Evolutionary conservation across 1,140 invertebrate genomes (phyloP), one percentile per base, ranked within the genome.

Genomic region (Calosoma granatense): DNA sequence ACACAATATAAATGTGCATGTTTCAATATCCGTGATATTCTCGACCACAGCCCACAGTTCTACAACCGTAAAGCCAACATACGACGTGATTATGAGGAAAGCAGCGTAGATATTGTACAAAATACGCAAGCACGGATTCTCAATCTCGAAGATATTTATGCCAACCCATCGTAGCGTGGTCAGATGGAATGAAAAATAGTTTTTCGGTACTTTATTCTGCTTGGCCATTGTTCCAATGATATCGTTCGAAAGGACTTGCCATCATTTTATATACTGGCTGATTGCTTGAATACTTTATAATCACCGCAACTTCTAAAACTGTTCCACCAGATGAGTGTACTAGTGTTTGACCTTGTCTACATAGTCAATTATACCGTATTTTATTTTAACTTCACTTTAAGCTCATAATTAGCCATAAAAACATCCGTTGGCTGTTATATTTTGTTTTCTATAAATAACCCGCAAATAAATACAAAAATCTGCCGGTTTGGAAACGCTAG

Each of bases 151-250:
- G 4, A 47, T 47, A 17, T 47, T 47, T 11, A 47, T 47, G 17
- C 41, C 41, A 47, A 47, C 15, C 17, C 9, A 12, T 11, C 41
- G 41, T 17, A 47, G 17, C 3, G 41, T 17, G 9, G 41, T 47
- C 41, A 47, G 17, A 47, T 47, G 41, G 17, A 47, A 47, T 47
- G 41, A 47, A 17, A 47, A 47, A 47, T 47, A 47, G 9, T 12
- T 17, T 47, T 47, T 47, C 15, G 41, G 41, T 12, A 17, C 41
- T 47, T 36, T 36, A n/a, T n/a, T n/a, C n/a, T n/a, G n/a, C 26
- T 36, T 36, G 6, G 26, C 26, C 26, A 36, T 36, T n/a, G 26
- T 36, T 36, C 6, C 26, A 36, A 36, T 36, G 26, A 17, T 47
- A 11, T 47, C 17, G 9, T 47, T 11, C 17, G 41, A 47, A 47